Conservation (phyloP, 2,113 vertebrate genomes). For the Xerus inauris region DNA sequence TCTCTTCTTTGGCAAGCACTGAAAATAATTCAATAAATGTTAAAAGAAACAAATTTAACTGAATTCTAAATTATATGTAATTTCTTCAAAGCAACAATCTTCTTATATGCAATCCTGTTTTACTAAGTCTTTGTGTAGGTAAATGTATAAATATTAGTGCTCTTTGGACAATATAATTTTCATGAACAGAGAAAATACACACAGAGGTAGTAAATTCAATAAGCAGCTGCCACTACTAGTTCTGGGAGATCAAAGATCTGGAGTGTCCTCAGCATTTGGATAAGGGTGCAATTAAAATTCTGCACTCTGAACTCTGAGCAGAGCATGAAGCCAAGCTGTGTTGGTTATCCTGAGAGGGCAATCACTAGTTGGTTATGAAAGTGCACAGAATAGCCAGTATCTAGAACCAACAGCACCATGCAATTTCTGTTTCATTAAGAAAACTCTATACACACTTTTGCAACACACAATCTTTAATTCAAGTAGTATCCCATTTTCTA, state of each 20-base stretch:
- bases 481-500: not conserved
- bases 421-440: not conserved
- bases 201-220: not conserved
- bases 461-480: not conserved
- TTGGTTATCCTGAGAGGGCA: not conserved
- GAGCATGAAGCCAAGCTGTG: not conserved
- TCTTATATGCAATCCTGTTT: not conserved
- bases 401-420: not conserved
- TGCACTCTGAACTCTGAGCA: not conserved
- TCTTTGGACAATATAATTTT: not conserved
- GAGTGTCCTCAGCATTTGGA: not conserved
- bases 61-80: not conserved
- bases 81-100: not conserved
- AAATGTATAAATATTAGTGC: not conserved
- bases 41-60: not conserved
- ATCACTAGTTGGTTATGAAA: not conserved
- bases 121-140: not conserved
- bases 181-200: not conserved
- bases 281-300: no score
- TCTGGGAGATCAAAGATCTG: not conserved
- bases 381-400: not conserved
- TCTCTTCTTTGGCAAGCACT: not conserved
- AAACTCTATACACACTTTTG: not conserved
- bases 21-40: not conserved
- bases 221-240: not conserved